Evolutionary conservation across 2,797 vertebrate species (phyloP).

Genomic region (Pitangus sulphuratus): DNA sequence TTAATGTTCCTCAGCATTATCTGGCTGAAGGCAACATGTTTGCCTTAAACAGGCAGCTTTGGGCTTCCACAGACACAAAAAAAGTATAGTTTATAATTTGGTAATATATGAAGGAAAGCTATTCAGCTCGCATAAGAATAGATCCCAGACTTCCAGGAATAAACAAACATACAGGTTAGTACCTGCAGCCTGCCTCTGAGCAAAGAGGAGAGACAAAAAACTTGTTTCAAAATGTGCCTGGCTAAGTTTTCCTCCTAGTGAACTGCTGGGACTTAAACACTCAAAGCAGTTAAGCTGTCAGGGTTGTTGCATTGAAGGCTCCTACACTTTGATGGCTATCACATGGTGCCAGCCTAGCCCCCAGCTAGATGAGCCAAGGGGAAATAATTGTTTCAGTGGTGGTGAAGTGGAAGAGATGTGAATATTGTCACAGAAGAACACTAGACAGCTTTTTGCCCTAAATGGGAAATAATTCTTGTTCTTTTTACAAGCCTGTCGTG

Average conservation of each 20-base stretch:
- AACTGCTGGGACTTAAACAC: not conserved
- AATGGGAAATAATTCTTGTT: not conserved
- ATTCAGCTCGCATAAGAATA: fast-evolving
- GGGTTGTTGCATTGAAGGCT: not conserved
- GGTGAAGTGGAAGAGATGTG: not conserved
- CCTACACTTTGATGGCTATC: fast-evolving
- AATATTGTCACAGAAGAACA: not conserved
- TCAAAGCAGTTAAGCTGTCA: not conserved
- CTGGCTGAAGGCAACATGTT: not conserved
- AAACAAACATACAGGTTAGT: not conserved
- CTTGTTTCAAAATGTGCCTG: not conserved
- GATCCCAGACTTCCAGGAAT: not conserved
- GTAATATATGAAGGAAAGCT: not conserved
- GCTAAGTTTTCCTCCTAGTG: not conserved
- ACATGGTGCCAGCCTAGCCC: not conserved
- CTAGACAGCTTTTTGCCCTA: not conserved
- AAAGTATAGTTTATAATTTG: not conserved
- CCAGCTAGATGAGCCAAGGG: not conserved
- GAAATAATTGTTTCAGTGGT: not conserved
- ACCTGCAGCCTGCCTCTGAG: not conserved
- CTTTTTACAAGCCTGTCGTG: not conserved
- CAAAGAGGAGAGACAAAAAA: not conserved
- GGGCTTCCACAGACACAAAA: not conserved
- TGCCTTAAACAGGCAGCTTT: not conserved
- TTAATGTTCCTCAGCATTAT: not conserved